Conservation (phyloP, 1,140 invertebrate genomes). For the Frieseomelitta varia region DNA sequence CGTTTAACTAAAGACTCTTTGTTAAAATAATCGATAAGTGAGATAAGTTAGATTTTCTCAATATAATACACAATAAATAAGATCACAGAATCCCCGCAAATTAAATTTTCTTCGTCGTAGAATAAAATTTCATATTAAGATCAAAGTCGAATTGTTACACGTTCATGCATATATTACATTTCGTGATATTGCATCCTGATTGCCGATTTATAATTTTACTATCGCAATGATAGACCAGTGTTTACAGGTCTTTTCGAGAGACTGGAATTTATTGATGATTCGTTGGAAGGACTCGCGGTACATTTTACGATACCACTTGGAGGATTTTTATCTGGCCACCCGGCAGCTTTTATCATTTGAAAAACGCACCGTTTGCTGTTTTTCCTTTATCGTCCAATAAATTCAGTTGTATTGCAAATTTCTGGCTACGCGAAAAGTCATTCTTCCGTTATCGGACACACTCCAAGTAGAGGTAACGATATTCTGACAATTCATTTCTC, state of each 20-base stretch:
- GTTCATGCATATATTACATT: background rate
- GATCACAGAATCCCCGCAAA: no score
- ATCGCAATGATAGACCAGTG: constrained; percentile 9
- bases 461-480: background rate
- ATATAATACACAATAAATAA: background rate
- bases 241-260: constrained; percentile 45
- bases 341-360: constrained; percentile 47
- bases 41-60: background rate
- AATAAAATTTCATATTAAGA: background rate
- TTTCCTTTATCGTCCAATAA: constrained; percentile 65
- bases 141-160: background rate
- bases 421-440: constrained; percentile 48
- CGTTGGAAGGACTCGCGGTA: background rate
- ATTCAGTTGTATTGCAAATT: constrained; percentile 67
- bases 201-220: constrained; percentile 58
- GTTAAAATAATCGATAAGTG: background rate
- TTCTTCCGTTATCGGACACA: constrained; percentile 11
- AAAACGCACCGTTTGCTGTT: constrained; percentile 48
- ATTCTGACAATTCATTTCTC: constrained; percentile 2
- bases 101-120: background rate
- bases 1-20: background rate
- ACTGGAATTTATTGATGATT: constrained; percentile 54
- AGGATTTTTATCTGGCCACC: constrained; percentile 33
- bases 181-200: constrained; percentile 33
- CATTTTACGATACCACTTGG: constrained; percentile 44